phyloP scores from a whole-genome alignment of 2,797 vertebrate genomes.

The Strix occidentalis region DNA sequence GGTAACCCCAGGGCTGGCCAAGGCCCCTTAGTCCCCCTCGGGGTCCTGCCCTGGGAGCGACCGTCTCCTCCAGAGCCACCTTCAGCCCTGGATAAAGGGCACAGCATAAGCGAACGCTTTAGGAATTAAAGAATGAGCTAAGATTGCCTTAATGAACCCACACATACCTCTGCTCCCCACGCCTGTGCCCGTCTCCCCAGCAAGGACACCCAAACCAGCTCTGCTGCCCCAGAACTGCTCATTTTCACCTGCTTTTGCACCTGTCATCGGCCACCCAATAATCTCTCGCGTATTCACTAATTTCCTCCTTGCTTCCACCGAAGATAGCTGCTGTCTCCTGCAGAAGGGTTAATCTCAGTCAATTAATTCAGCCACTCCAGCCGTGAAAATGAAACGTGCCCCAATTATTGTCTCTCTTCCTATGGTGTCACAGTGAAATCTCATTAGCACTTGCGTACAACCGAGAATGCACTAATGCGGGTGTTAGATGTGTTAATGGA shows the following conservation, averaged over 20 bases:
- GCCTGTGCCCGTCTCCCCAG: neutral
- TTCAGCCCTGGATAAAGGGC: fast-evolving
- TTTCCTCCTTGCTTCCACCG: neutral
- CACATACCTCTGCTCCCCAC: neutral
- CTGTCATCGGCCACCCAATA: neutral
- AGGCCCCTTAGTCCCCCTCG: neutral
- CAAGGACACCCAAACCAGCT: neutral
- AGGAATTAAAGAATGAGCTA: fast-evolving
- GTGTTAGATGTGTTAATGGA: conserved; percentile 43
- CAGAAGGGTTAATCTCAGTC: neutral
- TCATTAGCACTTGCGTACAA: neutral
- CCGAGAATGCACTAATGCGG: neutral
- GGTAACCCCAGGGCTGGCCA: neutral
- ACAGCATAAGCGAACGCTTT: neutral
- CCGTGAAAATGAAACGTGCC: neutral
- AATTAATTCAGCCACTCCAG: conserved; percentile 12
- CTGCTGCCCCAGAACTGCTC: fast-evolving
- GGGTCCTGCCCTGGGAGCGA: neutral
- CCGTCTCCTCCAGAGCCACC: neutral
- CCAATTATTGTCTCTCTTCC: conserved; percentile 6
- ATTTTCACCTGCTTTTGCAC: neutral
- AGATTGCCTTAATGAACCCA: fast-evolving
- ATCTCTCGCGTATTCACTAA: neutral
- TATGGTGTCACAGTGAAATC: neutral
- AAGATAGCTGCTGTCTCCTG: neutral